These are phyloP conservation scores for Cardiocondyla obscurior DNA, from an alignment of 1,140 invertebrate species.

Conservation along the genomic window DNA sequence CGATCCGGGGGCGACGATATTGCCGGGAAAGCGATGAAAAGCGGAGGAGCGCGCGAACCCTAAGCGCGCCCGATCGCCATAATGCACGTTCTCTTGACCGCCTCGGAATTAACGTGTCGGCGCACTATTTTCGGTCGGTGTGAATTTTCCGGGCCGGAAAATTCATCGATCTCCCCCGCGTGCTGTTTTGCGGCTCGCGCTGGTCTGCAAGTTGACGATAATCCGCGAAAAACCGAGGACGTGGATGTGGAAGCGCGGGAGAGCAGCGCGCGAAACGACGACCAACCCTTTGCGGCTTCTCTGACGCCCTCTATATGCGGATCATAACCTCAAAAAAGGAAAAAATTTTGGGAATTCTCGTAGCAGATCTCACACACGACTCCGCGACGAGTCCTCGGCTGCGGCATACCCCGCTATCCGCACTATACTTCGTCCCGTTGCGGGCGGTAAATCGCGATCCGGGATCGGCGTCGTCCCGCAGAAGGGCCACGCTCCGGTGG, in stretches of 20 bases:
- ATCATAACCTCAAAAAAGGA: constrained; percentile 80
- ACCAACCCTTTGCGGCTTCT: constrained; percentile 79
- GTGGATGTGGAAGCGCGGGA: constrained; percentile 79
- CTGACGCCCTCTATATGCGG: constrained; percentile 82
- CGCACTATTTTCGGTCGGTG: constrained; percentile 18
- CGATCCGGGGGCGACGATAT: constrained; percentile 35
- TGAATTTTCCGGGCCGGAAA: background rate
- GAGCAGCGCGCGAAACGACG: constrained; percentile 81
- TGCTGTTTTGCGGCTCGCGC: background rate
- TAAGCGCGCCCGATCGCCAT: constrained; percentile 75
- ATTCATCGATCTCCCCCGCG: constrained; percentile 37
- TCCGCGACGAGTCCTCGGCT: background rate
- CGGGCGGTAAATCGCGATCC: background rate
- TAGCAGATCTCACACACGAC: background rate
- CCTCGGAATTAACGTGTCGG: constrained; percentile 58
- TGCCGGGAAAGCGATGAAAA: constrained; percentile 60
- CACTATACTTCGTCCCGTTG: too few species aligned
- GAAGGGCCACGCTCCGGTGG: background rate
- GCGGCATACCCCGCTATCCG: too few species aligned
- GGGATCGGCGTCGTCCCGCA: constrained; percentile 34
- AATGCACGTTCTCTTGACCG: constrained; percentile 71
- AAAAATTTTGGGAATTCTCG: constrained; percentile 15
- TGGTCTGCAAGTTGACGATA: constrained; percentile 45
- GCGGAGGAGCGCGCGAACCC: constrained; percentile 67
- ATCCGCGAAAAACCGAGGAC: constrained; percentile 69